Conservation (phyloP, 2,113 vertebrate species). For the Mormyrus iriodes region DNA sequence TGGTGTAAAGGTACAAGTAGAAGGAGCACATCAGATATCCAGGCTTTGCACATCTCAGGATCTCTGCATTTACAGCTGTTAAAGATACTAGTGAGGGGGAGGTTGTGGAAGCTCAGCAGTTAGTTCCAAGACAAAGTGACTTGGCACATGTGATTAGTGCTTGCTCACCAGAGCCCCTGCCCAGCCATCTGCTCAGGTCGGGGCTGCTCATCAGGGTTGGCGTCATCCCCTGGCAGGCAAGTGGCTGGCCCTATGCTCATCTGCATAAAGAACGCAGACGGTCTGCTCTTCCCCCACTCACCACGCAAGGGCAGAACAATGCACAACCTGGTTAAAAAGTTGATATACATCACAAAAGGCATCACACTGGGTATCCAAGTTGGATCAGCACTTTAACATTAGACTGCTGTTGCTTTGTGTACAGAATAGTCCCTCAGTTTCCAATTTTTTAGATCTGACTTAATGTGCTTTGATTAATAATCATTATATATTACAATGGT, state of each 20-base stretch:
- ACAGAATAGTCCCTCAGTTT: background rate
- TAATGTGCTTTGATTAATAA: background rate
- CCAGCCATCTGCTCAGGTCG: slow-evolving; percentile 79
- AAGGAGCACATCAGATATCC: background rate
- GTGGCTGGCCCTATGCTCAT: slow-evolving; percentile 58
- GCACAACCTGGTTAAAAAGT: slow-evolving; percentile 63
- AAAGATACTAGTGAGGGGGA: background rate
- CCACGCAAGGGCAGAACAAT: slow-evolving; percentile 47
- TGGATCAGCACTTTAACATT: slow-evolving; percentile 45
- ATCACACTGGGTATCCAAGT: slow-evolving; percentile 29
- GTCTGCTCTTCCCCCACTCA: slow-evolving; percentile 59
- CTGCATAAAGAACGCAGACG: slow-evolving; percentile 73
- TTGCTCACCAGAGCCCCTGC: slow-evolving; percentile 74
- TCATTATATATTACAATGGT: background rate
- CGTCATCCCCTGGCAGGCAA: slow-evolving; percentile 66
- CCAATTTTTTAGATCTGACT: background rate
- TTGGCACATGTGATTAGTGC: slow-evolving; percentile 84
- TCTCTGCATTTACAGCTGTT: background rate
- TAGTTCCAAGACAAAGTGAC: slow-evolving; percentile 75
- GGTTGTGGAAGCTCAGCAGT: slow-evolving; percentile 43
- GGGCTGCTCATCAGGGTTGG: slow-evolving; percentile 70
- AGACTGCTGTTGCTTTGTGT: slow-evolving; percentile 12
- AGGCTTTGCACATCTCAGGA: background rate
- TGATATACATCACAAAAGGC: slow-evolving; percentile 79
- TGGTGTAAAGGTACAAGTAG: background rate